Conservation (phyloP, 2,797 vertebrate species). For the Pseudochirops corinnae region DNA sequence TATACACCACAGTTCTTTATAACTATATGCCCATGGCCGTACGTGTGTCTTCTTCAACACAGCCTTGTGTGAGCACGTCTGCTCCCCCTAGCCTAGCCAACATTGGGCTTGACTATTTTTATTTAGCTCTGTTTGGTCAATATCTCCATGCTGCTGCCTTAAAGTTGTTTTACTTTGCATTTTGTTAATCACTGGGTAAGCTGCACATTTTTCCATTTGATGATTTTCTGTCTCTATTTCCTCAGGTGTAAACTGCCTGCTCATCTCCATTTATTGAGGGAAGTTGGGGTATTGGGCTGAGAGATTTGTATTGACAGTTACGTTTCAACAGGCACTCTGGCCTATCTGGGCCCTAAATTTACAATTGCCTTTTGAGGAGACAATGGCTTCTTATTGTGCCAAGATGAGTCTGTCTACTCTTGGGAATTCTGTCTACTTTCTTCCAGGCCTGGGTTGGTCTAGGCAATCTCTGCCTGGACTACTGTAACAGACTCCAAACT, state of each 20-base stretch:
- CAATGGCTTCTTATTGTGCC: background rate
- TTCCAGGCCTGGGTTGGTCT: background rate
- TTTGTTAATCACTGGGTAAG: conserved; percentile 1
- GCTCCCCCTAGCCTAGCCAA: background rate
- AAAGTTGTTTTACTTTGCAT: conserved; percentile 12
- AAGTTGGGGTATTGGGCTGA: background rate
- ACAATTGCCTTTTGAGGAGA: background rate
- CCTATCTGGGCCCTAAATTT: background rate
- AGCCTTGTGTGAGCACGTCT: background rate
- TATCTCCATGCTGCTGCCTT: background rate
- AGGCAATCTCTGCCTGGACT: background rate
- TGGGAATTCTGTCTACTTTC: background rate
- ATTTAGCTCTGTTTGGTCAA: background rate
- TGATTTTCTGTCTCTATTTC: conserved; percentile 11
- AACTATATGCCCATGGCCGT: background rate
- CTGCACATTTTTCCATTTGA: background rate
- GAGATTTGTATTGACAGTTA: background rate
- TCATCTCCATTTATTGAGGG: background rate
- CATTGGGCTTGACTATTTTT: background rate
- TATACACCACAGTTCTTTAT: background rate
- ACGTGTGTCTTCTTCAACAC: background rate
- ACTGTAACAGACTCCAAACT: background rate
- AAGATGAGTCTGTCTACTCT: background rate
- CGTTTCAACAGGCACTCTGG: background rate
- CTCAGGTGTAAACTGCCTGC: background rate